phyloP scores from a whole-genome alignment of 2,113 vertebrate species.

The Antechinus flavipes region DNA sequence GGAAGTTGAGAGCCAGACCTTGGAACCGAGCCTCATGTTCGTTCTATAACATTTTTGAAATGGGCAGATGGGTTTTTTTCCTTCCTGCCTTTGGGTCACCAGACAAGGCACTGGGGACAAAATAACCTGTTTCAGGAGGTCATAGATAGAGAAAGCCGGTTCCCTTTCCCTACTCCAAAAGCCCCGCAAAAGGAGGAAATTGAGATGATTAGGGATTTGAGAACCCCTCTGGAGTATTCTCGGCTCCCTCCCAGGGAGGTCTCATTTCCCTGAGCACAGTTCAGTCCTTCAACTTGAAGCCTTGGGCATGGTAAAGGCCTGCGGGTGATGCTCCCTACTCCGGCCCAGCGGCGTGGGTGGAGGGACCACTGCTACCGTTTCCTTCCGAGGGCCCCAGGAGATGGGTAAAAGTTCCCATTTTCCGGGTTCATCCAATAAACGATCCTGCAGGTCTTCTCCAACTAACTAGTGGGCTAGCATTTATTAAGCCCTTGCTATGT shows the following conservation, averaged over 20 bases:
- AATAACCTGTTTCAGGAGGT: neutral
- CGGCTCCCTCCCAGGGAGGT: neutral
- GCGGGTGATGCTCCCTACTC: too few species aligned
- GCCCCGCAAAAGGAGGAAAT: neutral
- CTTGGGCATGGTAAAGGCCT: neutral
- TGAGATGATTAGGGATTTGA: neutral
- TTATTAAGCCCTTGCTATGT: neutral
- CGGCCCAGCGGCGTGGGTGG: too few species aligned
- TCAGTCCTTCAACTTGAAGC: neutral
- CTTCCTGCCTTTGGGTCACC: neutral
- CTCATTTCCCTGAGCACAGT: neutral
- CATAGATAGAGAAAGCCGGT: neutral
- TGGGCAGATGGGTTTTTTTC: constrained; percentile 1
- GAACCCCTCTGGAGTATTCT: neutral
- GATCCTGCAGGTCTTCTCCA: neutral
- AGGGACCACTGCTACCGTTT: neutral
- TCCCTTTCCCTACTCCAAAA: neutral
- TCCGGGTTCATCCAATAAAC: neutral
- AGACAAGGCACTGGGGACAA: neutral
- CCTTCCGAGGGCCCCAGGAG: neutral
- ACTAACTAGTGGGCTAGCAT: too few species aligned
- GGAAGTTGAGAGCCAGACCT: neutral
- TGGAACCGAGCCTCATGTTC: constrained; percentile 6
- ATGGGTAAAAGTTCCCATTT: neutral
- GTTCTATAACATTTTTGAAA: constrained; percentile 23